Evolutionary conservation across 2,797 vertebrate genomes (phyloP), one percentile per base, ranked within the genome.

Genomic region (Arnoldichthys spilopterus): DNA sequence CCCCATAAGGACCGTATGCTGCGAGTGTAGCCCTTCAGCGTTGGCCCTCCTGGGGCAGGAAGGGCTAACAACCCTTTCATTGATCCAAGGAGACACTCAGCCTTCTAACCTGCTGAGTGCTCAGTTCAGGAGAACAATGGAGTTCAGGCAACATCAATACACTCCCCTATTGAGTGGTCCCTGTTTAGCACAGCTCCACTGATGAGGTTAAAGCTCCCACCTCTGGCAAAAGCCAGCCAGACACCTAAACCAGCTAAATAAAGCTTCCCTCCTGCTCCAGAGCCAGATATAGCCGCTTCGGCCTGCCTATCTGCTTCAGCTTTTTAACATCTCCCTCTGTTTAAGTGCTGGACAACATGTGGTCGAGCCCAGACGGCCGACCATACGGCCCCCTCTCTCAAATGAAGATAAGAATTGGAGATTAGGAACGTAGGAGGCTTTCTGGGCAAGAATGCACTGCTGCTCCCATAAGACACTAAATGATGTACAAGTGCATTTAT

Each of bases 401-500:
- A 83, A 87, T 77, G 86, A 79, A 64, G 62, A 64, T 64, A 64
- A 64, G 62, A 64, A 64, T 64, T 37, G 62, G 20, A 90, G 71
- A 83, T 83, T 77, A 79, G 86, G 84, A 69, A 90, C 84, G 85
- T 85, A 91, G 68, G 77, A 76, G 76, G 85, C 84, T 90, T 91
- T 91, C 88, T 90, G 88, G 87, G 85, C 85, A 89, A 88, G 84
- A 91, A 88, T 88, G 84, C 85, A 83, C 83, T 85, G 89, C 88
- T 89, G 90, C 91, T 94, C 92, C 92, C 93, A 82, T 53, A 90
- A 93, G 93, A 93, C 92, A 87, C 91, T 93, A 94, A 94, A 94
- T 93, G 94, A 94, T 94, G 93, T 92, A 93, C 91, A 94, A 91
- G 93, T 90, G 88, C 92, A 95, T 95, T 95, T 94, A 95, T 94